A percentile compares a stretch with the other conserved stretches of the same genome.
phyloP scores from a whole-genome alignment of 2,797 vertebrate genomes.

The Pempheris klunzingeri region DNA sequence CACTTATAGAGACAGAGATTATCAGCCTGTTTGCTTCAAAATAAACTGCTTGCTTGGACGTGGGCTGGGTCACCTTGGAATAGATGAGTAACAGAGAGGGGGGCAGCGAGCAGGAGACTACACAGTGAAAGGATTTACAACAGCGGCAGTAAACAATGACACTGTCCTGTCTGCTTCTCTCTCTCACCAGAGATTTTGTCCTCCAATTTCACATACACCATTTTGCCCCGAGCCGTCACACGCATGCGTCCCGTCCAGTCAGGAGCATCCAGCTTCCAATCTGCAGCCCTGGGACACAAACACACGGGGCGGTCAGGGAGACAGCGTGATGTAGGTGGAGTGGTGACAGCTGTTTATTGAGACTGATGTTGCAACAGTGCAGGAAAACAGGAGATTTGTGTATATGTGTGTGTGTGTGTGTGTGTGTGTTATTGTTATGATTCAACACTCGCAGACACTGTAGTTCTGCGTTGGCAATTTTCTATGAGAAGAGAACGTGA shows the following conservation, averaged over 20 bases:
- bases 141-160: slow-evolving; percentile 62
- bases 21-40: slow-evolving; percentile 38
- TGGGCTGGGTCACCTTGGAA: slow-evolving; percentile 74
- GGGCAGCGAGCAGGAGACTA: slow-evolving; percentile 51
- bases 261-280: slow-evolving; percentile 96
- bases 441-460: slow-evolving; percentile 25
- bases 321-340: slow-evolving; percentile 21
- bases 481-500: slow-evolving; percentile 57
- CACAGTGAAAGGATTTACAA: slow-evolving; percentile 71
- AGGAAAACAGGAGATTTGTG: neutral
- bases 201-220: slow-evolving; percentile 94
- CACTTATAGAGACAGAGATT: slow-evolving; percentile 14
- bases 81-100: slow-evolving; percentile 69
- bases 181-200: slow-evolving; percentile 94
- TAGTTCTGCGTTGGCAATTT: slow-evolving; percentile 8
- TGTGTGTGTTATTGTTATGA: slow-evolving; percentile 38
- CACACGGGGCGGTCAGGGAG: slow-evolving; percentile 19
- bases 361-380: slow-evolving; percentile 21
- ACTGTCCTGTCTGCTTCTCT: slow-evolving; percentile 53
- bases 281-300: slow-evolving; percentile 89
- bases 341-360: slow-evolving; percentile 12
- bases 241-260: slow-evolving; percentile 96
- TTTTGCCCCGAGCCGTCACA: slow-evolving; percentile 94
- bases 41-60: slow-evolving; percentile 41
- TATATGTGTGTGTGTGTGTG: slow-evolving; percentile 7